Evolutionary conservation across 1,140 invertebrate genomes (phyloP), one percentile per base, ranked within the genome.

Genomic region (Metaphire vulgaris): DNA sequence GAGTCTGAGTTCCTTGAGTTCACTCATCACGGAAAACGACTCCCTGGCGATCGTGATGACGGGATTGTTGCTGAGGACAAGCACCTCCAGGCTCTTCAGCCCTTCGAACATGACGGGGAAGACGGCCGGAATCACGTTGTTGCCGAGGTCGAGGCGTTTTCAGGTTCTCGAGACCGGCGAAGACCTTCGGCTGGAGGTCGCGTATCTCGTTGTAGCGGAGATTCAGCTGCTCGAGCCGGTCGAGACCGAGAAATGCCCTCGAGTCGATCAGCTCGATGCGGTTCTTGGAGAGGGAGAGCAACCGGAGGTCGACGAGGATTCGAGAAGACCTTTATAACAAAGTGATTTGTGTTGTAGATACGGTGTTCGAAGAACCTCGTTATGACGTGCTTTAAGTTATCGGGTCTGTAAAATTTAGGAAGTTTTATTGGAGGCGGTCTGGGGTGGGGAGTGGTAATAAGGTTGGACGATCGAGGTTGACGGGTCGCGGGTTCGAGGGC

Each of bases 81-180:
- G 72, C 16, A 41, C 34, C 76, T 77, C 72, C 28, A 74, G 72
- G 30, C 29, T 34, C 33, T 21, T 29, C 65, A 77, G 56, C 26
- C 76, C 76, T 2, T 33, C 33, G 72, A 77, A 74, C 76, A 77
- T 77, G 2, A 74, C 71, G n/a, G 76, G 76, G 33, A 77, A 77
- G 1, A 77, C 56, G 29, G 76, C 76, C 21, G 56, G 71, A 67
- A 77, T 77, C 12, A 31, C 31, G 72, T 77, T 77, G 72, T 69
- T 29, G 21, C 76, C 65, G 72, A 77, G 65, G 66, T 77, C 76
- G 28, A 77, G 72, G 33, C 30, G 33, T 26, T 71, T n/a, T 70
- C 72, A 77, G 70, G 32, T 68, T 74, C 33, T 26, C 68, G 21
- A 77, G 32, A 12, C 68, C 30, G 0, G 31, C 26, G 66, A 77